Conservation (phyloP, 2,888 invertebrate genomes). For the Rhingia campestris region DNA sequence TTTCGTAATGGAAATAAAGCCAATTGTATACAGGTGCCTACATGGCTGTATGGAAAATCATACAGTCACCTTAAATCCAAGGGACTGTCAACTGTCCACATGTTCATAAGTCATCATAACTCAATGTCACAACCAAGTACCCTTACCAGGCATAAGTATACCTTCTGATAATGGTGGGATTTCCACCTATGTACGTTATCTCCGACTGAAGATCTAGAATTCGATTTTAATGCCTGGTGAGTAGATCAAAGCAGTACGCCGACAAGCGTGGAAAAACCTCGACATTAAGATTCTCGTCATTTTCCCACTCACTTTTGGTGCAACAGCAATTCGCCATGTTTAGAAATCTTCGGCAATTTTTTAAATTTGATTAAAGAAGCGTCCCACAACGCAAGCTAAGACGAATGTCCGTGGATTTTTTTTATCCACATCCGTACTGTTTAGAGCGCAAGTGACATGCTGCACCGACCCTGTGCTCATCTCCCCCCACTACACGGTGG, state of each 20-base stretch:
- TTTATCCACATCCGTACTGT: slow-evolving; percentile 26
- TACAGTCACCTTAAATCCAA: slow-evolving; percentile 3
- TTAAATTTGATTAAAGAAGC: slow-evolving; percentile 28
- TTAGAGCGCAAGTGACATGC: slow-evolving; percentile 5
- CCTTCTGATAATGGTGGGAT: slow-evolving; percentile 49
- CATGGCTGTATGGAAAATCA: background rate
- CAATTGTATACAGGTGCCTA: background rate
- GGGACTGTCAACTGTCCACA: slow-evolving; percentile 46
- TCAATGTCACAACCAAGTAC: slow-evolving; percentile 53
- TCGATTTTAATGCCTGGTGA: slow-evolving; percentile 38
- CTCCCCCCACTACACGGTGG: slow-evolving; percentile 6
- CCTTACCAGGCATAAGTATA: slow-evolving; percentile 21
- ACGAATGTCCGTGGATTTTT: slow-evolving; percentile 6
- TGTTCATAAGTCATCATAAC: slow-evolving; percentile 59
- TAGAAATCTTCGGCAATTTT: slow-evolving; percentile 25
- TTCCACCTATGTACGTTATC: slow-evolving; percentile 37
- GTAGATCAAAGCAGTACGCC: slow-evolving; percentile 53
- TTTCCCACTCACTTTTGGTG: slow-evolving; percentile 44
- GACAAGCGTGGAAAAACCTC: slow-evolving; percentile 23
- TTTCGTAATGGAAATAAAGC: background rate
- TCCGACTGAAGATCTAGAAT: slow-evolving; percentile 56
- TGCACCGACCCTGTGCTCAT: slow-evolving; percentile 8
- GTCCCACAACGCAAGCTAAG: slow-evolving; percentile 26
- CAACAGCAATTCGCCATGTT: slow-evolving; percentile 18
- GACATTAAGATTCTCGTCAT: slow-evolving; percentile 52